phyloP scores from a whole-genome alignment of 2,113 vertebrate genomes.

The Rutilus rutilus region DNA sequence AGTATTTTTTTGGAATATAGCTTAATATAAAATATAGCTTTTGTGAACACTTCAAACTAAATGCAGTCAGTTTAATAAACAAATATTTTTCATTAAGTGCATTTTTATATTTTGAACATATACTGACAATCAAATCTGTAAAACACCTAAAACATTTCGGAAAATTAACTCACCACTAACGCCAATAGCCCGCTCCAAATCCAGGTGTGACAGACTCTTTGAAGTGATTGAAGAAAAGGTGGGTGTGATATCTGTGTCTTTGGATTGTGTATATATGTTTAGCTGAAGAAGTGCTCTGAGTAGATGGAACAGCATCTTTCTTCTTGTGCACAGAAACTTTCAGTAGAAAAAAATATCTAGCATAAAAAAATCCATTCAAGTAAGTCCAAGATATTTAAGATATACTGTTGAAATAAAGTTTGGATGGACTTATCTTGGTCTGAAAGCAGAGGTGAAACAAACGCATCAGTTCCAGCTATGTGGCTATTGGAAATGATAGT shows the following conservation, averaged over 20 bases:
- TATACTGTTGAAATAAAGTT: neutral
- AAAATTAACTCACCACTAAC: conserved; percentile 41
- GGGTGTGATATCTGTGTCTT: neutral
- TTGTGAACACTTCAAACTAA: conserved; percentile 22
- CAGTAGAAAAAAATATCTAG: neutral
- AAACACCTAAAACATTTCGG: neutral
- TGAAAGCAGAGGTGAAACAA: conserved; percentile 19
- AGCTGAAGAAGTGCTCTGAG: conserved; percentile 42
- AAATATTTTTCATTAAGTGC: neutral
- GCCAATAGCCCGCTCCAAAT: neutral
- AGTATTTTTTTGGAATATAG: neutral
- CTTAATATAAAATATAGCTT: neutral
- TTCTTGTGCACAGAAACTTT: conserved; percentile 8
- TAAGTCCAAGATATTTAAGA: neutral
- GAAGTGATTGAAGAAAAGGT: neutral
- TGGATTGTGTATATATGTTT: conserved; percentile 27
- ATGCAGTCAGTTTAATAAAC: neutral
- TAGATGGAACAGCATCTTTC: conserved; percentile 41
- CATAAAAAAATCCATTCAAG: neutral
- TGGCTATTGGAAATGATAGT: neutral
- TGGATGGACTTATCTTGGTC: neutral
- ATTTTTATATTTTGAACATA: neutral
- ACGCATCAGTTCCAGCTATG: neutral
- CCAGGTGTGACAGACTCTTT: neutral
- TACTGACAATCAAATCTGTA: neutral